Base-by-base conservation (phyloP, 2,888 invertebrate species). In the Sericinus montela region DNA sequence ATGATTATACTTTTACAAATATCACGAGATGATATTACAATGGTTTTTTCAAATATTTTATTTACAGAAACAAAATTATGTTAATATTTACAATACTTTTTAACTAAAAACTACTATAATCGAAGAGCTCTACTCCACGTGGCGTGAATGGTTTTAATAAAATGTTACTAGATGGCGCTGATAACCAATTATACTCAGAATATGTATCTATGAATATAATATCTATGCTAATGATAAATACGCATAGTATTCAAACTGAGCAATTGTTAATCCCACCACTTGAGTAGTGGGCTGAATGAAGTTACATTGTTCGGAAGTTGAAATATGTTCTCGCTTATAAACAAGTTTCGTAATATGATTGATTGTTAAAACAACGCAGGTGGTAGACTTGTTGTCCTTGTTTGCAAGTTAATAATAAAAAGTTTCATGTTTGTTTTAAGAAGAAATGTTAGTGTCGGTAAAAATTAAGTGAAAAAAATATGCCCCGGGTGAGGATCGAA, bases 401-500 rank as follows among this genome's bases (percentile, higher is more conserved):
- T 11, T 11, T 10, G 11, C 23, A 25, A 7, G 25, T 13, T 34
- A 9, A 34, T 14, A 39, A 39, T 0, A 11, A 0, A 38, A 8
- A 8, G 25, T 8, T 25, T 25, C 4, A 25, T 25, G 8, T 25
- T 25, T 25, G 6, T 25, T 4, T 25, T 25, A 25, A 25, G 5
- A 19, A n/a, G 5, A 19, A 25, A 5, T 38, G 4, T 38, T 23
- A 38, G 7, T 11, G 11, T 2, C 19, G 11, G 7, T 19, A 37
- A 42, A 42, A 48, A 32, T 1, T 6, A 25, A 4, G 4, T n/a
- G 11, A 38, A 48, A 48, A 48, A 48, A 32, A 5, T 10, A 6
- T 93, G 93, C 93, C 92, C 93, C 93, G 92, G 91, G 94, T 94
- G 94, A 94, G 94, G 94, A 92, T 94, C 93, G 94, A 94, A 94